Evolutionary conservation across 2,888 invertebrate species (phyloP), one percentile per base, ranked within the genome.

Genomic region (Dichetophora obliterata): DNA sequence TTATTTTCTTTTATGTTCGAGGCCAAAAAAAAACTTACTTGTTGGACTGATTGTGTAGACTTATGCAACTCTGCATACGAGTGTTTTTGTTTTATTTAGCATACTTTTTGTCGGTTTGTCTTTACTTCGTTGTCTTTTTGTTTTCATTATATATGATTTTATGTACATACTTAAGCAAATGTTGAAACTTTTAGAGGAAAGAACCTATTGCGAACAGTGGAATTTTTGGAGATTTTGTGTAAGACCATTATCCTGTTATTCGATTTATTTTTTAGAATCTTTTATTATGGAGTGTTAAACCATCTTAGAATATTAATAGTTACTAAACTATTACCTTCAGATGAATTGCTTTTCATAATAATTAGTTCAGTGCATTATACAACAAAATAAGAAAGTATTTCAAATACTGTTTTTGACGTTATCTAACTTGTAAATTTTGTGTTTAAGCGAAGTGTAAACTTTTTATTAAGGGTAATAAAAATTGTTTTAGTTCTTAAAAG

Each of bases 81-180:
- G 16, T 43, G 43, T 59, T 27, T 59, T 5, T 59, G 8, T 3
- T 22, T 27, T 24, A 8, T 14, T 24, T 59, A 59, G 59, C 22
- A 27, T 59, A 22, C 5, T 27, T 37, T n/a, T 34, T 34, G 43
- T 66, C 11, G 65, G 22, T 34, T 54, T 50, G 71, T 71, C 71
- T 71, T 71, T 71, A 48, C 11, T 71, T 71, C 70, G 68, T 68
- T 70, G 59, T 54, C 34, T 71, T 57, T 34, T 57, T 31, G 22
- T 43, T 11, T 71, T 71, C 57, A 57, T 34, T 71, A 24, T 43
- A n/a, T 16, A 34, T n/a, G n/a, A n/a, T n/a, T n/a, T n/a, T n/a
- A 9, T 31, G 19, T 16, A 31, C 63, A 34, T 34, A 63, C 63
- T 63, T 63, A 63, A 63, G 63, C 27, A 63, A 6, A 31, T 34